Base-by-base conservation (phyloP, 2,888 invertebrate genomes). In the Exocentrus adspersus region DNA sequence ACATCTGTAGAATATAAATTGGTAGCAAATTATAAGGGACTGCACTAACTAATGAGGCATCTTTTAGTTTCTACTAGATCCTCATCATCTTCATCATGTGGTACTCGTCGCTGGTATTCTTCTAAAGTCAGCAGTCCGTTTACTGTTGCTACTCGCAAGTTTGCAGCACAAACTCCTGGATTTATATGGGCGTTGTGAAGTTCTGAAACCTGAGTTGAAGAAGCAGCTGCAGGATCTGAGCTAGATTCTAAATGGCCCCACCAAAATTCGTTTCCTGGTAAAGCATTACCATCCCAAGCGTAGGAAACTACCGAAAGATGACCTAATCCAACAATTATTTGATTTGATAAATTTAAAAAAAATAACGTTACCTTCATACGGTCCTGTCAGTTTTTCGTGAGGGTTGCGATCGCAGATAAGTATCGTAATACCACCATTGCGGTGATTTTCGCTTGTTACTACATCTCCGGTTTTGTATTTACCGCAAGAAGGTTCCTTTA, bases 211-310 rank as follows among this genome's bases (percentile, higher is more conserved):
- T 89, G 88, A 0, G 85, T 86, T 1, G 87, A 87, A 51, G 86
- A 85, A 0, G 89, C 89, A 0, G 88, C 87, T 0, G 89, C 88
- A 0, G 89, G 86, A 73, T 89, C 88, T 1, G 88, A 87, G 0
- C 88, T 87, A 0, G 83, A 77, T 0, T 80, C 77, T 1, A 88
- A 74, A 52, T 81, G 85, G 3, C 86, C 86, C 1, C 80, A 69
- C 91, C 91, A 91, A 78, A 89, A 91, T 75, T 91, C 91, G 71
- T 91, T 91, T 57, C 91, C 91, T 0, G 91, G 91, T 62, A 89
- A 84, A 0, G 91, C 86, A 73, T 91, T 91, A 3, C 89, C 87
- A 76, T 91, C 90, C 89, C 90, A 89, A 0, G 91, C 88, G 32
- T 73, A 75, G 14, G 74, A 72, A 14, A 73, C 73, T 4, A 75